These are phyloP conservation scores for Rhinolophus ferrumequinum DNA, from an alignment of 2,113 vertebrate genomes.

Conservation along the genomic window DNA sequence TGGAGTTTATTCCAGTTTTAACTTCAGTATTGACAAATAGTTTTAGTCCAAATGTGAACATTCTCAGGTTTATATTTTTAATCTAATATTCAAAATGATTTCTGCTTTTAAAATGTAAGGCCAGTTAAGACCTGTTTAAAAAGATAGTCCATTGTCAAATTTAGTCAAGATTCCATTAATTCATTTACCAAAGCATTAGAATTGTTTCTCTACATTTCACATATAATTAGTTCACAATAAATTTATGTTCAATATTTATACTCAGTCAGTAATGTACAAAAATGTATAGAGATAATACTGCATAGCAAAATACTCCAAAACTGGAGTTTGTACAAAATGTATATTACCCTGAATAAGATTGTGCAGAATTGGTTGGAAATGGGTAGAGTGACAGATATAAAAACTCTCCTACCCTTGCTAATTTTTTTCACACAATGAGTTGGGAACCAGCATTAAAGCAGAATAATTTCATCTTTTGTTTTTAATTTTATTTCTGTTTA, in stretches of 20 bases:
- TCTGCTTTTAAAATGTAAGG: neutral
- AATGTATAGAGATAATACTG: neutral
- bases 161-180: neutral
- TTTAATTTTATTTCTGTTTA: neutral
- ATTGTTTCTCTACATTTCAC: neutral
- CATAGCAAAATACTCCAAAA: neutral
- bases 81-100: neutral
- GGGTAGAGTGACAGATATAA: neutral
- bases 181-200: neutral
- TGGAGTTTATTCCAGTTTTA: neutral
- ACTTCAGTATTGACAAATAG: neutral
- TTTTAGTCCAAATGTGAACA: neutral
- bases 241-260: conserved; percentile 10
- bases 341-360: neutral
- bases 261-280: neutral
- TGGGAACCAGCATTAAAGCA: neutral
- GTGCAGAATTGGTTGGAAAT: neutral
- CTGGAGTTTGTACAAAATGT: neutral
- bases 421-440: neutral
- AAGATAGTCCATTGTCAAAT: neutral
- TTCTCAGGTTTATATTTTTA: neutral
- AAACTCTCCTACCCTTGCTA: neutral
- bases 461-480: neutral
- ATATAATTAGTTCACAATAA: neutral
- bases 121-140: neutral